Percentiles rank a stretch among this genome's conserved stretches.
phyloP scores from a whole-genome alignment of 2,888 invertebrate species.

The Pachymerium ferrugineum region DNA sequence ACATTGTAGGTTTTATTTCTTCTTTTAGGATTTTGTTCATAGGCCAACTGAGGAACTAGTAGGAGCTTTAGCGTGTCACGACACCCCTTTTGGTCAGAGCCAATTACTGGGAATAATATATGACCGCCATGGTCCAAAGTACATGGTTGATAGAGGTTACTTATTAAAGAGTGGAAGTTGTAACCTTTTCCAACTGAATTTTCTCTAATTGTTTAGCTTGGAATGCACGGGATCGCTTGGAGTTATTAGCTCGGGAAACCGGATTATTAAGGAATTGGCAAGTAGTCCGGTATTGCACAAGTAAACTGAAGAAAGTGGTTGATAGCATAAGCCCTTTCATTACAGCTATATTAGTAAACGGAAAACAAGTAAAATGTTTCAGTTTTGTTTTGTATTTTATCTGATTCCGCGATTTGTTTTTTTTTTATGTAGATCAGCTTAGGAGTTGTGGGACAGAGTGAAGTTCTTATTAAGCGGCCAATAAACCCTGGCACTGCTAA shows the following conservation, averaged over 20 bases:
- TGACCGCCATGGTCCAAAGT: constrained; percentile 73
- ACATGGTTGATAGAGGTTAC: constrained; percentile 58
- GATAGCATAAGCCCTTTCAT: constrained; percentile 98
- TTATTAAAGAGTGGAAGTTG: no score
- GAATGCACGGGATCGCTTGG: constrained; percentile 63
- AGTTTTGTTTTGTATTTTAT: background rate
- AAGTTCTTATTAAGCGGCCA: constrained; percentile 95
- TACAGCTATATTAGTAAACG: constrained; percentile 93
- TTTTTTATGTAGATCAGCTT: constrained; percentile 64
- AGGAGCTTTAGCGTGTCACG: constrained; percentile 61
- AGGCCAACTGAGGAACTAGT: constrained; percentile 70
- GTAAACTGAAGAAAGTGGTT: constrained; percentile 85
- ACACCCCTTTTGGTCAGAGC: constrained; percentile 70
- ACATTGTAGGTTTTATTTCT: constrained; percentile 34
- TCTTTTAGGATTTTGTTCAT: constrained; percentile 52
- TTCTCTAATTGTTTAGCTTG: background rate
- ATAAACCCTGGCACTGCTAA: constrained; percentile 94
- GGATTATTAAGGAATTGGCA: constrained; percentile 83
- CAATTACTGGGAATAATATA: constrained; percentile 78
- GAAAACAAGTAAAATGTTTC: constrained; percentile 71
- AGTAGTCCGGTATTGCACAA: constrained; percentile 90
- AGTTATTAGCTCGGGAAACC: constrained; percentile 71
- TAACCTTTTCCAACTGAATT: no score
- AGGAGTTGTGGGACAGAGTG: constrained; percentile 88
- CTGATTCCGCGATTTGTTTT: constrained; percentile 41